Evolutionary conservation across 2,888 invertebrate genomes (phyloP).

Genomic region (Sarcophaga variegata): DNA sequence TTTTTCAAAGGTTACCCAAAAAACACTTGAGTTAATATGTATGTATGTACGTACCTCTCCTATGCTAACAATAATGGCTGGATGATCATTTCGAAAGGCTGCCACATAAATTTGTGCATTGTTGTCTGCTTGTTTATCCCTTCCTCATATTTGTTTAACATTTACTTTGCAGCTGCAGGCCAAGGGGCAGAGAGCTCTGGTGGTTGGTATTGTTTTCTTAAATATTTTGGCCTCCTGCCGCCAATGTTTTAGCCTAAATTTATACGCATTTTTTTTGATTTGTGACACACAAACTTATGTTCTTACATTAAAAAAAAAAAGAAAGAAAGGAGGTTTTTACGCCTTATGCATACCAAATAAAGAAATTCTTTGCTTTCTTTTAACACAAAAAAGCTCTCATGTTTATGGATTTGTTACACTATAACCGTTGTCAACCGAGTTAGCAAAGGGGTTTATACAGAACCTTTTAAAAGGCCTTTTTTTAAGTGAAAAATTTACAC

Average conservation of each 20-base stretch:
- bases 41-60: neutral
- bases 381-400: neutral
- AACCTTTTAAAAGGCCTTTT: too few relatives aligned
- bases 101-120: constrained; percentile 31
- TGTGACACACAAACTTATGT: constrained; percentile 23
- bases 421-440: too few relatives aligned
- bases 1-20: constrained; percentile 38
- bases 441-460: too few relatives aligned
- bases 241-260: constrained; percentile 64
- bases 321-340: constrained; percentile 18
- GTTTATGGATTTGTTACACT: too few relatives aligned
- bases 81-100: constrained; percentile 12
- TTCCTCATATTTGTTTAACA: constrained; percentile 2
- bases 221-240: constrained; percentile 63
- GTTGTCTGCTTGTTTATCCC: constrained; percentile 11
- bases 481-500: too few relatives aligned
- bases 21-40: constrained; percentile 44
- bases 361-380: constrained; percentile 19
- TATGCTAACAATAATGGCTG: constrained; percentile 1
- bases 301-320: neutral
- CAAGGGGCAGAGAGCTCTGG: neutral
- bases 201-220: neutral
- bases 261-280: constrained; percentile 45
- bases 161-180: constrained; percentile 4
- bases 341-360: constrained; percentile 37